phyloP scores from a whole-genome alignment of 2,113 vertebrate species.

The Quiscalus mexicanus region DNA sequence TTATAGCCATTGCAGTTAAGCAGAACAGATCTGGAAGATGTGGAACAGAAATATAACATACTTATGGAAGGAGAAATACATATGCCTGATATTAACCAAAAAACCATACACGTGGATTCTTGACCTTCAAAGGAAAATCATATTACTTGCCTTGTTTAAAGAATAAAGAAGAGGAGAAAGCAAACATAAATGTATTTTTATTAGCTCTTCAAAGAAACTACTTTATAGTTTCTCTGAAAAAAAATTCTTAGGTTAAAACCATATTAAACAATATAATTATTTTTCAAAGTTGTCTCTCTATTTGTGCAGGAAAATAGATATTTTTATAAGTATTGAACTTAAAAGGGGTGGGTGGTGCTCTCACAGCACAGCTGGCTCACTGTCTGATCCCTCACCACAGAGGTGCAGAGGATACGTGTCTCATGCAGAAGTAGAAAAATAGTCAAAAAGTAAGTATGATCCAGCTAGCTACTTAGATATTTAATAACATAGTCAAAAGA shows the following conservation, averaged over 20 bases:
- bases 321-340: not conserved
- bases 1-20: not conserved
- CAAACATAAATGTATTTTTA: not conserved
- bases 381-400: not conserved
- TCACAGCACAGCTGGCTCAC: not conserved
- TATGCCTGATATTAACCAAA: not conserved
- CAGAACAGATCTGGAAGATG: not conserved
- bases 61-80: not conserved
- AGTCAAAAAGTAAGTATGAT: not conserved
- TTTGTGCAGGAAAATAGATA: not conserved
- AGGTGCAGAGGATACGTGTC: not conserved
- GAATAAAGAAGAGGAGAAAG: not conserved
- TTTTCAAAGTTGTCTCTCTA: not conserved
- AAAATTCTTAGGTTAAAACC: not conserved
- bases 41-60: not conserved
- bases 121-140: not conserved
- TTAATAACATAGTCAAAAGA: not conserved
- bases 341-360: not conserved
- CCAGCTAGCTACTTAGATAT: not conserved
- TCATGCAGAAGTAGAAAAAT: not conserved
- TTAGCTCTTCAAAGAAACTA: not conserved
- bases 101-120: fast-evolving
- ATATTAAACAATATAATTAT: not conserved
- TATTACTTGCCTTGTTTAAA: not conserved
- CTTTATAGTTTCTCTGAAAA: not conserved